These are phyloP conservation scores for Gymnocypris eckloni DNA, from an alignment of 2,797 vertebrate genomes.

Conservation along the genomic window DNA sequence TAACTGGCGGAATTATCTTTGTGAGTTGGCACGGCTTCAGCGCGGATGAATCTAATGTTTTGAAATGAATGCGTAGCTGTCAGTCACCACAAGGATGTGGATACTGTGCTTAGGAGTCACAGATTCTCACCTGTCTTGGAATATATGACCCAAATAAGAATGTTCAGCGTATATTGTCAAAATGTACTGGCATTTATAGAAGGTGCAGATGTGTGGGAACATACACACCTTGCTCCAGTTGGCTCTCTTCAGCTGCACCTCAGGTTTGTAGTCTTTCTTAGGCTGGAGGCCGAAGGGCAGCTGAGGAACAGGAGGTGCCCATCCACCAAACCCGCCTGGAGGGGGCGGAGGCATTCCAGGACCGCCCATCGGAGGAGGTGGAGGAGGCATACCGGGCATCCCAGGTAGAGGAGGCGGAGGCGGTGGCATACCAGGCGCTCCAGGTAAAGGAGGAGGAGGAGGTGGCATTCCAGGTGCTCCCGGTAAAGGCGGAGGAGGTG, in stretches of 20 bases:
- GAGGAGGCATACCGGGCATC: constrained; percentile 61
- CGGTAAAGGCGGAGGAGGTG: constrained; percentile 66
- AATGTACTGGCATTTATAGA: neutral
- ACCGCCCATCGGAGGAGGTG: constrained; percentile 51
- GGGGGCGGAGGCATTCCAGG: constrained; percentile 66
- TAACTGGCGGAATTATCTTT: no score
- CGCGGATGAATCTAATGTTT: no score
- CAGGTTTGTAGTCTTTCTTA: constrained; percentile 87
- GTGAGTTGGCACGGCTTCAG: no score
- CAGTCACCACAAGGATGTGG: no score
- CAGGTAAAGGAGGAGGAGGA: constrained; percentile 66
- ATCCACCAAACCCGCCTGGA: constrained; percentile 73
- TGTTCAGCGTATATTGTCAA: no score
- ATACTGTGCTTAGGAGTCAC: no score
- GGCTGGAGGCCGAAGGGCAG: constrained; percentile 82
- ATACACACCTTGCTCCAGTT: constrained; percentile 87
- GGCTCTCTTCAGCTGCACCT: constrained; percentile 83
- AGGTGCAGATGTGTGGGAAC: neutral
- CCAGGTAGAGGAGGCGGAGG: constrained; percentile 70
- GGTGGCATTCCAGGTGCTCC: constrained; percentile 56
- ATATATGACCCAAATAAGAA: no score
- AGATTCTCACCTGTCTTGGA: no score
- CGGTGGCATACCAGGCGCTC: constrained; percentile 58
- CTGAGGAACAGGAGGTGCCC: constrained; percentile 66
- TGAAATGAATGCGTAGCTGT: no score